Percentiles rank a stretch among this genome's conserved stretches.
Conservation (phyloP, 2,113 vertebrate genomes). For the Oreochromis niloticus region DNA sequence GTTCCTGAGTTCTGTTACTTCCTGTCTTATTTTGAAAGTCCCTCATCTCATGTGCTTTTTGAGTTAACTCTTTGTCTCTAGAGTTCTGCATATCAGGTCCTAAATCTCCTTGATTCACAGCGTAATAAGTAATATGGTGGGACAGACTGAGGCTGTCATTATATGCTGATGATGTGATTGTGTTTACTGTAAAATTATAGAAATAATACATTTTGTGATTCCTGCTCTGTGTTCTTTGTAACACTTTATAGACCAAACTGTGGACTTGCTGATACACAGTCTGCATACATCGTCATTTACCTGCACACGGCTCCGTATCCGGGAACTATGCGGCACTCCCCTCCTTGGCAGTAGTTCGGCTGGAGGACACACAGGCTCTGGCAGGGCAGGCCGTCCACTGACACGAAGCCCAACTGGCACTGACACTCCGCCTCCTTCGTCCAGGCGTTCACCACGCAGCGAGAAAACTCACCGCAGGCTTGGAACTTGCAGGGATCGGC, state of each 20-base stretch:
- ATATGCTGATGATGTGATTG: neutral
- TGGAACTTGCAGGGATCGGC: conserved; percentile 86
- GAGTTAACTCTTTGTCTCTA: neutral
- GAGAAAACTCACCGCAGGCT: conserved; percentile 79
- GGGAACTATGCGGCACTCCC: conserved; percentile 72
- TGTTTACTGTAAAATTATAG: neutral
- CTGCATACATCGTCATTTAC: conserved; percentile 39
- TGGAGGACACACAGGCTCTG: conserved; percentile 72
- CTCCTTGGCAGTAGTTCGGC: conserved; percentile 68
- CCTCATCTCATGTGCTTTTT: neutral
- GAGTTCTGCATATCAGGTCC: neutral
- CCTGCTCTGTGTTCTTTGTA: neutral
- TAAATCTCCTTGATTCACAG: neutral
- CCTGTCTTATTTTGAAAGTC: neutral
- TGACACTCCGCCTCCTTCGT: conserved; percentile 77
- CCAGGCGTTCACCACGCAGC: conserved; percentile 71
- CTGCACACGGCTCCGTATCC: conserved; percentile 81
- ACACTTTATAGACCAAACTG: neutral
- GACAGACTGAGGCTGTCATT: neutral
- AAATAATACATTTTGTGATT: neutral
- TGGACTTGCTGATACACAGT: neutral
- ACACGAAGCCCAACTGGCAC: conserved; percentile 74
- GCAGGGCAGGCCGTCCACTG: conserved; percentile 71
- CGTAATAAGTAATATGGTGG: neutral
- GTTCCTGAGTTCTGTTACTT: neutral